Conservation (phyloP, 2,888 invertebrate species). For the Agrotis ipsilon region DNA sequence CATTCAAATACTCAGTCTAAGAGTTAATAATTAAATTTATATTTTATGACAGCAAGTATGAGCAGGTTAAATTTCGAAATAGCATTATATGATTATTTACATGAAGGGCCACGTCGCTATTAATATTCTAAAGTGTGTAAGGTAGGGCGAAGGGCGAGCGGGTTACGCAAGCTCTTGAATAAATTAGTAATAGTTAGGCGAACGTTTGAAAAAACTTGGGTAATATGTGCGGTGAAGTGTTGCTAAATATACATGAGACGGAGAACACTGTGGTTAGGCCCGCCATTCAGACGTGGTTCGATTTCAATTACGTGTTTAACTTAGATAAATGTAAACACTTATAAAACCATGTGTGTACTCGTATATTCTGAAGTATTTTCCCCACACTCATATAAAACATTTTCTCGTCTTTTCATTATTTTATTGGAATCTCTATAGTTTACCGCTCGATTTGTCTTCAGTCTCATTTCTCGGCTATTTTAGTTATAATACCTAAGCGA, state of each 20-base stretch:
- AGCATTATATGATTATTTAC: slow-evolving; percentile 67
- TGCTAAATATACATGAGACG: slow-evolving; percentile 64
- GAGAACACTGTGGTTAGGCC: slow-evolving; percentile 28
- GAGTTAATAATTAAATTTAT: slow-evolving; percentile 40
- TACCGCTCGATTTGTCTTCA: neutral
- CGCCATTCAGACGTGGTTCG: slow-evolving; percentile 54
- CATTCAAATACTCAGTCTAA: too few relatives aligned
- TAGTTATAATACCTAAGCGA: neutral
- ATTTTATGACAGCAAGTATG: slow-evolving; percentile 39
- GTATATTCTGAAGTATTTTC: slow-evolving; percentile 10
- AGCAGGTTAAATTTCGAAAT: slow-evolving; percentile 58
- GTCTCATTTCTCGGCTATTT: slow-evolving; percentile 2
- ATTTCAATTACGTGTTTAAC: slow-evolving; percentile 52
- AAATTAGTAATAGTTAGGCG: slow-evolving; percentile 67
- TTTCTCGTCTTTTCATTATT: slow-evolving; percentile 11
- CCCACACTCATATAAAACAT: neutral
- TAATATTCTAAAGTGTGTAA: slow-evolving; percentile 67
- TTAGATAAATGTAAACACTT: slow-evolving; percentile 23
- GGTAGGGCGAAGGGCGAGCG: slow-evolving; percentile 67
- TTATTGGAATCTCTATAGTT: neutral
- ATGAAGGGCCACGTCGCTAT: slow-evolving; percentile 65
- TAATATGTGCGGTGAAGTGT: slow-evolving; percentile 58
- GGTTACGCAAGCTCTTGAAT: slow-evolving; percentile 69
- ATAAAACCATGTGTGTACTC: slow-evolving; percentile 17
- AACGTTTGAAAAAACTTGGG: slow-evolving; percentile 67